Conservation (phyloP, 2,113 vertebrate species). For the Syngnathus floridae region DNA sequence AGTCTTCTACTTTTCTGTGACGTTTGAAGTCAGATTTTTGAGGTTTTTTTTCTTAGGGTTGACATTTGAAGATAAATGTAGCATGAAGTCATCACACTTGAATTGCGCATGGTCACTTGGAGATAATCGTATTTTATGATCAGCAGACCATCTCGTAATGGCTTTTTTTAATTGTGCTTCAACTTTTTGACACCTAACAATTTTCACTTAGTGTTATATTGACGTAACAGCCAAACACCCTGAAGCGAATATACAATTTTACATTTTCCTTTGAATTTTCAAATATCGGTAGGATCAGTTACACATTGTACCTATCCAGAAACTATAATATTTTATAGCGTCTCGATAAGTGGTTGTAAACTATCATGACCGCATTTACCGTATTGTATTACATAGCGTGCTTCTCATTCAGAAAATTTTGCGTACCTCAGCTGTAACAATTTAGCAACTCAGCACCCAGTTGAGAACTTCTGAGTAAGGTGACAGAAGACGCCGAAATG, state of each 20-base stretch:
- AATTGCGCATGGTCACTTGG: neutral
- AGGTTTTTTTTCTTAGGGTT: neutral
- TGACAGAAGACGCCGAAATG: too few relatives aligned
- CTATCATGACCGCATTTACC: neutral
- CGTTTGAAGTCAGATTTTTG: slow-evolving; percentile 4
- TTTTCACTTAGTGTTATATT: neutral
- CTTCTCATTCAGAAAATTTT: neutral
- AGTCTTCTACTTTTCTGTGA: slow-evolving; percentile 12
- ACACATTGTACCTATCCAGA: neutral
- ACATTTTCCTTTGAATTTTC: neutral
- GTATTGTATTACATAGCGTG: neutral
- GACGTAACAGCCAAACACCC: neutral
- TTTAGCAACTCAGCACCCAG: neutral
- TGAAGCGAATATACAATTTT: neutral
- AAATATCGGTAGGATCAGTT: neutral
- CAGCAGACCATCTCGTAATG: neutral
- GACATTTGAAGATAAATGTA: neutral
- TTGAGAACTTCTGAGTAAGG: neutral
- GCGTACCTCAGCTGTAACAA: neutral
- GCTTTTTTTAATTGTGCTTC: neutral
- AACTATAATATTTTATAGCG: neutral
- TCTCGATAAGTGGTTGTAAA: neutral
- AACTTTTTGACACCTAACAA: neutral
- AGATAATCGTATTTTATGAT: neutral
- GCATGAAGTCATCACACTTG: neutral